phyloP scores from a whole-genome alignment of 2,888 invertebrate species.

The Cotesia congregata region DNA sequence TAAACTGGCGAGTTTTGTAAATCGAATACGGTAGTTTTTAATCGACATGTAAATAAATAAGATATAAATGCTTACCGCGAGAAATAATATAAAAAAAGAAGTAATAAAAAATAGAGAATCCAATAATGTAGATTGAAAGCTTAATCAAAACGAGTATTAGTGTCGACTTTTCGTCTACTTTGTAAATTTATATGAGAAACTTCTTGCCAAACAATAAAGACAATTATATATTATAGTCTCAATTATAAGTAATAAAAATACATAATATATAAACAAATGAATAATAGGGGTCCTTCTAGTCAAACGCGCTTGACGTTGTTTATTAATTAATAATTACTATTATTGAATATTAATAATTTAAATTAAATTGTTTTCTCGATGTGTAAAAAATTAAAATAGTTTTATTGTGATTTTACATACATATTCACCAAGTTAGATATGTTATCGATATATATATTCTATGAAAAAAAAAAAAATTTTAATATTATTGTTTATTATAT shows the following conservation, averaged over 20 bases:
- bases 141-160: constrained; percentile 42
- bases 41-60: constrained; percentile 1
- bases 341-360: neutral
- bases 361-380: neutral
- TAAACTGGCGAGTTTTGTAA: too few relatives aligned
- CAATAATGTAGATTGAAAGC: constrained; percentile 23
- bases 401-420: neutral
- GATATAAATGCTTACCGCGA: neutral
- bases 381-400: neutral
- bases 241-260: constrained; percentile 20
- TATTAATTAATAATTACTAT: constrained; percentile 16
- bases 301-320: constrained; percentile 26
- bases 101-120: neutral
- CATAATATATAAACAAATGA: neutral
- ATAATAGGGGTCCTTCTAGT: constrained; percentile 24
- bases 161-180: constrained; percentile 53
- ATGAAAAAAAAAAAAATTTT: neutral
- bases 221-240: constrained; percentile 41
- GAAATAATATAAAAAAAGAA: neutral
- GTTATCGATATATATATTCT: neutral
- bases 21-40: neutral
- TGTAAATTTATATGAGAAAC: constrained; percentile 64
- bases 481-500: neutral
- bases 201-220: constrained; percentile 60
- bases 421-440: neutral